These are phyloP conservation scores for Desmodus rotundus DNA, from an alignment of 2,113 vertebrate species.

Conservation along the genomic window DNA sequence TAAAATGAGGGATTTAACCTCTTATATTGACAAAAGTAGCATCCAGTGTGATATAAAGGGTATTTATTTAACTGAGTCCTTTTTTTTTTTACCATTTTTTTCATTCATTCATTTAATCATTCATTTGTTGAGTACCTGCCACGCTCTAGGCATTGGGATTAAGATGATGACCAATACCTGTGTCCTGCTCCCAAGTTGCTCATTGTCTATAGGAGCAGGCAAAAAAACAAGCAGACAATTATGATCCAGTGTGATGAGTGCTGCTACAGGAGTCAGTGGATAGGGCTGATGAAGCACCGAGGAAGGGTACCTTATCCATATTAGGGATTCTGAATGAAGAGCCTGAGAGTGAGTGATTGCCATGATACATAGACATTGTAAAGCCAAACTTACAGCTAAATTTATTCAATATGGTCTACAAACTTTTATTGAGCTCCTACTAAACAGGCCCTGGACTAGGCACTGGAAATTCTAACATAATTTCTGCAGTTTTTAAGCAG, in stretches of 20 bases:
- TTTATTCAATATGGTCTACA: not conserved
- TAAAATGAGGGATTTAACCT: not conserved
- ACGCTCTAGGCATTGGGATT: not conserved
- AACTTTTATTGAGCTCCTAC: not conserved
- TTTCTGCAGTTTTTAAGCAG: not conserved
- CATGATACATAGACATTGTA: not conserved
- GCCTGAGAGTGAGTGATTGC: not conserved
- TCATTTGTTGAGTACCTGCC: not conserved
- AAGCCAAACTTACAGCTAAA: not conserved
- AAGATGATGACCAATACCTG: not conserved
- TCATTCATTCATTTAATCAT: not conserved
- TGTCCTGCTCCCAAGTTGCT: not conserved
- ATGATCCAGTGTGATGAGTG: not conserved
- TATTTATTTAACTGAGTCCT: not conserved
- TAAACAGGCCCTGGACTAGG: not conserved
- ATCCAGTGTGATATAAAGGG: not conserved
- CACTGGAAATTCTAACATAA: not conserved
- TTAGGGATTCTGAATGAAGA: not conserved
- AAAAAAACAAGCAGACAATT: not conserved
- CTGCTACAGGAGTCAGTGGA: not conserved
- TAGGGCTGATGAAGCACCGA: not conserved
- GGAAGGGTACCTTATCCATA: not conserved
- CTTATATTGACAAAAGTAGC: not conserved
- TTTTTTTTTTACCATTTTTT: not conserved
- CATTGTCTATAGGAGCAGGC: not conserved